Conservation (phyloP, 2,113 vertebrate genomes). For the Phoenicopterus ruber region DNA sequence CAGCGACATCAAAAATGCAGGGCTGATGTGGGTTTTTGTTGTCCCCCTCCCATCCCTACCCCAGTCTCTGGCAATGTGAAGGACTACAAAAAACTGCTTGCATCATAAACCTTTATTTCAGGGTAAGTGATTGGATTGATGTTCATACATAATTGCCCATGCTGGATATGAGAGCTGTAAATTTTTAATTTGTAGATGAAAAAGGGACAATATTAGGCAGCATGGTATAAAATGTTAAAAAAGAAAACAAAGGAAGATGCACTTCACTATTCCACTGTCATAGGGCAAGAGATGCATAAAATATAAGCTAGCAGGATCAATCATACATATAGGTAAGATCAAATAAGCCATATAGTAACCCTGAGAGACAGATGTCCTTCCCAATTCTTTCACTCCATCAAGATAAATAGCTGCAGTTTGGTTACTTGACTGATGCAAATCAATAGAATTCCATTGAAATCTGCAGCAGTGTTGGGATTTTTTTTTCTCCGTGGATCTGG, state of each 20-base stretch:
- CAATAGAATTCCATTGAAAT: not conserved
- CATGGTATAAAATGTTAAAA: not conserved
- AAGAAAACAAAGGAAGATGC: not conserved
- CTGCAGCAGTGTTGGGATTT: not conserved
- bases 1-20: not conserved
- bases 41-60: not conserved
- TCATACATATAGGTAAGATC: not conserved
- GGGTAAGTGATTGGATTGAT: not conserved
- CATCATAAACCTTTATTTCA: conserved; percentile 31
- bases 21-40: not conserved
- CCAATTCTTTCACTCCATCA: not conserved
- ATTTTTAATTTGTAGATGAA: not conserved
- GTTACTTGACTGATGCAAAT: not conserved
- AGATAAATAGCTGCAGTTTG: conserved; percentile 7
- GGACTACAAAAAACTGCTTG: conserved; percentile 9
- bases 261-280: not conserved
- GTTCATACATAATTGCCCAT: not conserved
- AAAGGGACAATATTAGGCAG: not conserved
- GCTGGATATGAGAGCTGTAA: not conserved
- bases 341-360: not conserved
- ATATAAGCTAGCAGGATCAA: not conserved
- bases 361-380: conserved; percentile 1
- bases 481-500: not conserved
- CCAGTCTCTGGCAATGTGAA: not conserved
- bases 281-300: not conserved